Evolutionary conservation across 2,113 vertebrate species (phyloP).

Genomic region (Cheirogaleus medius): DNA sequence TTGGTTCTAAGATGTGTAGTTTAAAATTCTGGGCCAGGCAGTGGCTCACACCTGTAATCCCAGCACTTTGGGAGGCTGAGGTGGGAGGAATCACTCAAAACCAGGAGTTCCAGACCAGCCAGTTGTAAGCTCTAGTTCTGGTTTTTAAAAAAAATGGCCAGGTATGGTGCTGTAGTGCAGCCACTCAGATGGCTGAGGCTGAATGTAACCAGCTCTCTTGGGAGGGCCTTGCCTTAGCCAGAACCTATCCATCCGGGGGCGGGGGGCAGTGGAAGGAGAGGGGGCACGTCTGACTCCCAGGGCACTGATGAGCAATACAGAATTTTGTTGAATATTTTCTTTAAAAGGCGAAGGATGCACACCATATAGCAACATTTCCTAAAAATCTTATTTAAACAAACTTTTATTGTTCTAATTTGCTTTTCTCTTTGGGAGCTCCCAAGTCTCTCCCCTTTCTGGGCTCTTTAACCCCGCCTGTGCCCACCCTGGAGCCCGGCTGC

Average conservation of each 20-base stretch:
- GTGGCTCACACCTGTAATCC: too few relatives aligned
- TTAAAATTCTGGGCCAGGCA: background rate
- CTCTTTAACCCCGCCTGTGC: too few relatives aligned
- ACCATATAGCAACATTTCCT: fast-evolving
- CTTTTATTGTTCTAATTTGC: background rate
- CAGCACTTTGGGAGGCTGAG: too few relatives aligned
- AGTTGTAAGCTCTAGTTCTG: too few relatives aligned
- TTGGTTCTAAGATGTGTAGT: background rate
- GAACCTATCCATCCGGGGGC: background rate
- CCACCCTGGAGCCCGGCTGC: too few relatives aligned
- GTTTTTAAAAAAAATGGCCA: too few relatives aligned
- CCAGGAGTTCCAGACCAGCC: too few relatives aligned
- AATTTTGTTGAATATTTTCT: background rate
- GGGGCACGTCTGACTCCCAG: background rate
- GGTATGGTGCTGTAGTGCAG: too few relatives aligned
- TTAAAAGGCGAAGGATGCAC: background rate
- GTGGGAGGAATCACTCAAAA: too few relatives aligned
- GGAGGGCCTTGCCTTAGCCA: background rate
- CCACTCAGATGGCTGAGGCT: background rate
- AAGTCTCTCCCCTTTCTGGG: background rate
- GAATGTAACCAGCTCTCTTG: background rate
- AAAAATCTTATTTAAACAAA: background rate
- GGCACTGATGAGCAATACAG: fast-evolving
- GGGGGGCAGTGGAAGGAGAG: background rate
- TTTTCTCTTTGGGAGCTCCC: background rate